Base-by-base conservation (phyloP, 2,888 invertebrate genomes). In the Entomobrya multifasciata region DNA sequence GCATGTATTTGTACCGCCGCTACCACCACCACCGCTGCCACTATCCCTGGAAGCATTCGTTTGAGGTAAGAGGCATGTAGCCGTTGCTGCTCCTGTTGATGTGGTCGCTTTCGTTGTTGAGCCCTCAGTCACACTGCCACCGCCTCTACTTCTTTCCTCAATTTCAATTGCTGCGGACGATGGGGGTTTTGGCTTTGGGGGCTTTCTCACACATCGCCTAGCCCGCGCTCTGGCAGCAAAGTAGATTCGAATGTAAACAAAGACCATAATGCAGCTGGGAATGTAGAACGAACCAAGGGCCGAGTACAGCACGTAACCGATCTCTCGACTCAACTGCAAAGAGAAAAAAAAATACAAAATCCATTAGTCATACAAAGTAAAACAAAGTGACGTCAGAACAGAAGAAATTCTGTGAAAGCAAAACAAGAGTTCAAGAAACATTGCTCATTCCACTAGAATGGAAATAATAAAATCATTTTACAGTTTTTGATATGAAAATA, bases 211-310 rank as follows among this genome's bases (percentile, higher is more conserved):
- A 83, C 96, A 96, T 80, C 98, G 94, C 89, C 98, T 94, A 90
- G 98, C 98, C 76, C 98, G 93, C 78, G 96, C 96, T 93, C 98
- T 96, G 76, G 99, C 98, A 55, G 98, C 98, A 93, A 95, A 97
- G 94, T 98, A 99, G 94, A 99, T 99, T 93, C 98, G 95, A 93
- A 98, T 98, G 94, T 99, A 99, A 89, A 99, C 99, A 94, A 99
- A 98, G 92, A 99, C 98, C 99, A 99, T 99, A 93, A 99, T 98
- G 93, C 98, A 97, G 92, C 98, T 98, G 88, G 99, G 99, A 93
- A 99, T 97, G 95, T 98, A 99, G 95, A 99, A 99, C 92, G 99
- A 99, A 91, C 99, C 99, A 92, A 98, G 95, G 22, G 99, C 98
- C 22, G 99, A 99, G 94, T 99, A 99, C 87, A 99, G 94, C 92